Base-by-base conservation (phyloP, 1,140 invertebrate genomes). In the Drosophila repleta region DNA sequence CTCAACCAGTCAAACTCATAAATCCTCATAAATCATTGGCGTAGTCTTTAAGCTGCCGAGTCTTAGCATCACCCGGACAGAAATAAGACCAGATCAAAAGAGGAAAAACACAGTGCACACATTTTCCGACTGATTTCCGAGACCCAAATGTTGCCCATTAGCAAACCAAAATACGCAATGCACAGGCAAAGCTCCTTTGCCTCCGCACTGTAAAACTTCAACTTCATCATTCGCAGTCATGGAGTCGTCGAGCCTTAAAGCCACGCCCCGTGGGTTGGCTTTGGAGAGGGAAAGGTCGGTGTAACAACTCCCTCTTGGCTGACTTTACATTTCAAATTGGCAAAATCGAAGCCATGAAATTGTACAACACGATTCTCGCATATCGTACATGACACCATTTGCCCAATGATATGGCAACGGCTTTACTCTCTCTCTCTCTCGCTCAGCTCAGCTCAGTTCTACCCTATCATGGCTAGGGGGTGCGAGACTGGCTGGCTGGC, bases 281-380 rank as follows among this genome's bases (percentile, higher is more conserved):
- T 63, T 26, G 29, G 1, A 0, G 29, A 7, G 29, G 29, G 7
- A 8, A 7, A 6, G 6, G 29, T 29, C 24, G 24, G 2, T 24
- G 4, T 24, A 24, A 6, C 21, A 24, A 11, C 21, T 46, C 46
- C 20, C 74, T 39, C 57, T 56, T 32, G 55, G 41, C 61, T 69
- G 79, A 81, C 64, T 84, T 77, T 76, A 85, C 77, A 87, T 81
- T 74, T 67, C 64, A 79, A 85, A 85, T 85, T 87, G 82, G 78
- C 82, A 79, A 82, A 87, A 88, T 79, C 82, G 78, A 87, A 88
- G 83, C 82, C 82, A 87, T 87, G 82, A 87, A 88, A 87, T 82
- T 88, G 82, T 87, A 82, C 78, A 82, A 87, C 82, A 87, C 83
- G 82, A 87, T 87, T 88, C 80, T 65, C 82, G 82, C 82, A 87